Conservation (phyloP, 1,140 invertebrate genomes). For the Cydia fagiglandana region DNA sequence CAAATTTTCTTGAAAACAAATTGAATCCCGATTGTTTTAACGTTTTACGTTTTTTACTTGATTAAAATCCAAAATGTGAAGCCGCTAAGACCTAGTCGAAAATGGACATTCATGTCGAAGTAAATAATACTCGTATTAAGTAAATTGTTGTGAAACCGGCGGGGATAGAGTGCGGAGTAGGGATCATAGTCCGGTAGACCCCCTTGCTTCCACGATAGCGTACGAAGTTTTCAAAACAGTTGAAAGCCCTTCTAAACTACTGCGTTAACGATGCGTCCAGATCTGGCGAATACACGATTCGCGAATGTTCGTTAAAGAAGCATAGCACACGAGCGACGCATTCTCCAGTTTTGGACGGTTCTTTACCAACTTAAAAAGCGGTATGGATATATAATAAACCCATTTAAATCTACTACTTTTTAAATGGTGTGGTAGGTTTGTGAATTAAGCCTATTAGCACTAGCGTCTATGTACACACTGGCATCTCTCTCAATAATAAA, state of each 20-base stretch:
- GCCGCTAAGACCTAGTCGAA: constrained; percentile 11
- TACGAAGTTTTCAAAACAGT: neutral
- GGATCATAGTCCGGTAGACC: neutral
- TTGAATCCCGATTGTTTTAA: neutral
- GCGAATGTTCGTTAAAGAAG: too few relatives aligned
- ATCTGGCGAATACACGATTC: too few relatives aligned
- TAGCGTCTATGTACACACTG: neutral
- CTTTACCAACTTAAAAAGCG: neutral
- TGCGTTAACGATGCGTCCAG: neutral
- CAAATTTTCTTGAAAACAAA: neutral
- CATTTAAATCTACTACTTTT: neutral
- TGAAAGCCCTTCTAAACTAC: neutral
- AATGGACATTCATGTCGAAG: neutral
- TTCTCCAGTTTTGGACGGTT: too few relatives aligned
- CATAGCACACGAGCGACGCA: too few relatives aligned
- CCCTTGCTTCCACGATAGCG: constrained; percentile 23
- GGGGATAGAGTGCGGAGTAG: constrained; percentile 13
- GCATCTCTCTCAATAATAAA: neutral
- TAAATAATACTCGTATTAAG: constrained; percentile 45
- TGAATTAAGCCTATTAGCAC: neutral
- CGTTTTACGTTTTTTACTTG: neutral
- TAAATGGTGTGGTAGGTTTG: neutral
- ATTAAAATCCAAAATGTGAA: neutral
- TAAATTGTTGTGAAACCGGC: constrained; percentile 35
- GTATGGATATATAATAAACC: neutral